A percentile compares a stretch with the other conserved stretches of the same genome.
Conservation (phyloP, 1,140 invertebrate genomes). For the Leptonema lineaticorne region DNA sequence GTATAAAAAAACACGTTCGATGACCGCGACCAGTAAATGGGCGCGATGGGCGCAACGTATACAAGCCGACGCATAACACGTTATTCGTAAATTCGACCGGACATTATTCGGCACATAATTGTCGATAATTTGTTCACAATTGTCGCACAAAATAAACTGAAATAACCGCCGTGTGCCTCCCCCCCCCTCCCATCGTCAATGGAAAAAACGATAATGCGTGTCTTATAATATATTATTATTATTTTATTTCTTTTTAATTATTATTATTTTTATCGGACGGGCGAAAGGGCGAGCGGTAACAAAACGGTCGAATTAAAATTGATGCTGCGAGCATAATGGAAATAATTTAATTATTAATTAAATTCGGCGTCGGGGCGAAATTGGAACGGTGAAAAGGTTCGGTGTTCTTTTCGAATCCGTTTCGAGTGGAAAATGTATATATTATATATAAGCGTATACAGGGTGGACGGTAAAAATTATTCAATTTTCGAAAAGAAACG, state of each 20-base stretch:
- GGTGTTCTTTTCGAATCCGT: not conserved
- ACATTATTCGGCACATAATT: not conserved
- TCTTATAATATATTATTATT: too few species aligned
- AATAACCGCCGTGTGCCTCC: too few species aligned
- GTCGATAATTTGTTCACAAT: not conserved
- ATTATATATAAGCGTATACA: not conserved
- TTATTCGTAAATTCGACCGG: not conserved
- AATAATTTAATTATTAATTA: constrained; percentile 18
- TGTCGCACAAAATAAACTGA: not conserved
- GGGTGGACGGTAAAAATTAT: not conserved
- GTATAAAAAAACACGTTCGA: not conserved
- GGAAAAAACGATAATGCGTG: too few species aligned
- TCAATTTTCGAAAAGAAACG: too few species aligned
- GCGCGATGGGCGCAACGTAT: not conserved
- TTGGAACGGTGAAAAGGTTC: not conserved
- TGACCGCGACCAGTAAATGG: not conserved
- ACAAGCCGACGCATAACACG: too few species aligned
- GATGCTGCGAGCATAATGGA: not conserved
- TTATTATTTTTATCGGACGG: not conserved
- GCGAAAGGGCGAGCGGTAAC: not conserved
- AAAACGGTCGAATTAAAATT: not conserved
- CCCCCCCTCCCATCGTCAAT: too few species aligned
- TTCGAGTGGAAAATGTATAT: not conserved
- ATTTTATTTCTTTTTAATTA: not conserved
- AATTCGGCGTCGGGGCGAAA: not conserved